Base-by-base conservation (phyloP, 2,888 invertebrate species). In the Thereva unica region DNA sequence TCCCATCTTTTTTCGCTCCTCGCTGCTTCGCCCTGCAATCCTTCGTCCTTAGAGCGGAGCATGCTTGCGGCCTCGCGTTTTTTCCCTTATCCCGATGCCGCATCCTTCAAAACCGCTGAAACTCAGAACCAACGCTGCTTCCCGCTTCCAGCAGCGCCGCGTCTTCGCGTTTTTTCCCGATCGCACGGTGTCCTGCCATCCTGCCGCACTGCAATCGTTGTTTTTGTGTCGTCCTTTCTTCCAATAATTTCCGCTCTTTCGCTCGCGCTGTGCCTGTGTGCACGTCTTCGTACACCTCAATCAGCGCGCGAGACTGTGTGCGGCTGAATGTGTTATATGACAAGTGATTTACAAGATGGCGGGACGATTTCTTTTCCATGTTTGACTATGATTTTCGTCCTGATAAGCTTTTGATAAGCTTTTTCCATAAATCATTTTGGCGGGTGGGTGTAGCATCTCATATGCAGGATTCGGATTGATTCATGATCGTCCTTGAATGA, bases 361-460 rank as follows among this genome's bases (percentile, higher is more conserved):
- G 66, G 66, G 63, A 64, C 63, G 52, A 66, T 45, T 64, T 64
- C 44, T 54, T 64, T 47, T 47, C 49, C 59, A 63, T 63, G 52
- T 63, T 63, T 63, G 52, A 63, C 52, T 52, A 63, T 63, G 52
- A 63, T 52, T 72, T 72, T 71, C 67, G 70, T 70, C 71, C 71
- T 70, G 71, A 72, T 71, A 71, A 71, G 72, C 72, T 72, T 72
- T 72, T 72, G 72, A 71, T 72, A 71, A 72, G 71, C 72, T 71
- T 71, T 70, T 63, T 63, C 52, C 59, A 59, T 59, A 59, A 59
- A 59, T 59, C 59, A 59, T 49, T 49, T 47, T 49, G 59, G 38
- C 42, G 59, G 59, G 23, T 23, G 59, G 54, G 38, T 59, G 59
- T 47, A 49, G 38, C 59, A 37, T 45, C 38, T 59, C 59, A 63